These are phyloP conservation scores for Hemicrepidius hirtus DNA, from an alignment of 2,888 invertebrate genomes.

Conservation along the genomic window DNA sequence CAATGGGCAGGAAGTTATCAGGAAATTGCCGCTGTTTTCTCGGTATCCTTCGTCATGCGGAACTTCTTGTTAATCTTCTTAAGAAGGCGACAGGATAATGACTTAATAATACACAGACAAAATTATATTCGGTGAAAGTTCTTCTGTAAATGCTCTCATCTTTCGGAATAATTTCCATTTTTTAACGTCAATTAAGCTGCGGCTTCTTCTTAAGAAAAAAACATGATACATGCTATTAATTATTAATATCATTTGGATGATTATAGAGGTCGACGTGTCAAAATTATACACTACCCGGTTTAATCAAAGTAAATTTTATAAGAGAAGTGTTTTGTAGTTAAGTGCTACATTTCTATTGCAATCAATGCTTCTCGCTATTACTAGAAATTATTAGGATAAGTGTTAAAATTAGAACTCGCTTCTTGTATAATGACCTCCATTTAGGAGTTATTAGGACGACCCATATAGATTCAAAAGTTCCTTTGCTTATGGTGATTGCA, in stretches of 20 bases:
- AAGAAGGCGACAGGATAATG: conserved; percentile 30
- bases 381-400: conserved; percentile 8
- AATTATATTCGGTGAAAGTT: conserved; percentile 17
- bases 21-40: conserved; percentile 29
- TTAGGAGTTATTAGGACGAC: too few species aligned
- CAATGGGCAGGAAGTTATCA: conserved; percentile 28
- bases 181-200: background rate
- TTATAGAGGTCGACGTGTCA: conserved; percentile 18
- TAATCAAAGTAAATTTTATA: background rate
- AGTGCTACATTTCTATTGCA: background rate
- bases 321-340: background rate
- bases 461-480: too few species aligned
- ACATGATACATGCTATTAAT: background rate
- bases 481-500: too few species aligned
- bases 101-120: conserved; percentile 16
- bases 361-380: background rate
- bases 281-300: background rate
- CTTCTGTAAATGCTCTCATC: background rate
- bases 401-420: conserved; percentile 8
- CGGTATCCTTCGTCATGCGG: conserved; percentile 28
- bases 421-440: too few species aligned
- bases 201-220: background rate
- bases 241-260: conserved; percentile 1
- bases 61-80: conserved; percentile 33
- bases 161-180: background rate